Conservation (phyloP, 1,140 invertebrate genomes). For the Luehdorfia chinensis region DNA sequence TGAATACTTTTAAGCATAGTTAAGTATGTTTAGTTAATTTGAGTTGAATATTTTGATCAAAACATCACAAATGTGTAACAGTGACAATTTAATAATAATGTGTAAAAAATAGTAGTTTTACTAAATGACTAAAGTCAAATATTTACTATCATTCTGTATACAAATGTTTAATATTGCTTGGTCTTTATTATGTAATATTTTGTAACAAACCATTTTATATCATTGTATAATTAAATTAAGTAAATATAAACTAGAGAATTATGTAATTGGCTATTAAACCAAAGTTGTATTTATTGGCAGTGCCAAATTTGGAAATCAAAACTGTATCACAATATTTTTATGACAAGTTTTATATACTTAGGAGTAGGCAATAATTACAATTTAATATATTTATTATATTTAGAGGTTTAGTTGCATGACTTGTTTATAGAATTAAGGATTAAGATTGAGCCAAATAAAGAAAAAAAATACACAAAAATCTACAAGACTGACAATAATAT, state of each 20-base stretch:
- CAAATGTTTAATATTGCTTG: constrained; percentile 15
- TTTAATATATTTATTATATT: constrained; percentile 74
- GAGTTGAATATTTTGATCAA: constrained; percentile 32
- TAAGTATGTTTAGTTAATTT: constrained; percentile 28
- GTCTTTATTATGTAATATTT: constrained; percentile 13
- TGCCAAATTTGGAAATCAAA: constrained; percentile 57
- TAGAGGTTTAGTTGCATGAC: constrained; percentile 67
- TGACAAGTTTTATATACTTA: constrained; percentile 52
- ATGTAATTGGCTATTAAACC: constrained; percentile 57
- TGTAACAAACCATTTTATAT: constrained; percentile 14
- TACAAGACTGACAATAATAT: constrained; percentile 79
- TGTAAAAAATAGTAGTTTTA: constrained; percentile 12
- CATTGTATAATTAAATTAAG: constrained; percentile 17
- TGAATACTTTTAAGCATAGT: constrained; percentile 29
- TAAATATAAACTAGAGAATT: constrained; percentile 29
- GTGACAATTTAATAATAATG: constrained; percentile 31
- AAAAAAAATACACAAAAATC: constrained; percentile 73
- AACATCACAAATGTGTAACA: constrained; percentile 51
- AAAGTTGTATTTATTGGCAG: constrained; percentile 60
- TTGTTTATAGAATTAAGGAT: constrained; percentile 64
- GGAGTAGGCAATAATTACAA: constrained; percentile 61
- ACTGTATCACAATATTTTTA: constrained; percentile 48
- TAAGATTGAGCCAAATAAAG: constrained; percentile 68
- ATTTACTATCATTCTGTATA: constrained; percentile 22
- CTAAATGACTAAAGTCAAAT: constrained; percentile 32